Base-by-base conservation (phyloP, 1,140 invertebrate genomes). In the Drosophila santomea region DNA sequence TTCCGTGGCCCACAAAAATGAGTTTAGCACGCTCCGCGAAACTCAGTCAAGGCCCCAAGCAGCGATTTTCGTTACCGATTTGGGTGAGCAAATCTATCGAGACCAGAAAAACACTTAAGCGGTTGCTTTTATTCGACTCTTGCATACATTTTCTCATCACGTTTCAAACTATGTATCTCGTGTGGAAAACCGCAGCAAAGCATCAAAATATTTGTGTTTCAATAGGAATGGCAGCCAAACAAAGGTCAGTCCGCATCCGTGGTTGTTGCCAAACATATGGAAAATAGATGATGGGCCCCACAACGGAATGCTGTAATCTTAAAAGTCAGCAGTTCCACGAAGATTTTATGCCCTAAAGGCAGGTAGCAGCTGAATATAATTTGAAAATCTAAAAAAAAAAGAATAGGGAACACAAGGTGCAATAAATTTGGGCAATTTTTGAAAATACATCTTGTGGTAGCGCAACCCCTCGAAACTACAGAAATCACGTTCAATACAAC, bases 1-100 rank as follows among this genome's bases (percentile, higher is more conserved):
- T 41, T 28, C 38, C 14, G 15, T 50, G 68, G 68, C 47, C 54
- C 54, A 72, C 47, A 72, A 72, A 69, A 59, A 59, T 39, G 11
- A 50, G 55, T 72, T 72, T 39, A 60, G 69, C 69, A 73, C 68
- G 68, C 56, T 73, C 48, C 47, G 39, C 39, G 41, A 73, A 73
- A 73, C 68, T 74, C 41, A 73, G 69, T 73, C 69, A 73, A 73
- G 69, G 69, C 69, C 67, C 38, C 23, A 14, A 51, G 69, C 69
- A 51, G 52, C 39, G 45, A 45, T 72, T 73, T 72, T 56, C 14
- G 15, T 23, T 17, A 41, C 41, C 39, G n/a, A 32, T 43, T 66
- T 66, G 60, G 64, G 45, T 66, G 61, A 66, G 41, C 56, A 52
- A 35, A 72, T 71, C 52, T 58, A 72, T 72, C 35, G 35, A 35